Evolutionary conservation across 2,888 invertebrate species (phyloP).

Genomic region (Gastrophysa polygoni): DNA sequence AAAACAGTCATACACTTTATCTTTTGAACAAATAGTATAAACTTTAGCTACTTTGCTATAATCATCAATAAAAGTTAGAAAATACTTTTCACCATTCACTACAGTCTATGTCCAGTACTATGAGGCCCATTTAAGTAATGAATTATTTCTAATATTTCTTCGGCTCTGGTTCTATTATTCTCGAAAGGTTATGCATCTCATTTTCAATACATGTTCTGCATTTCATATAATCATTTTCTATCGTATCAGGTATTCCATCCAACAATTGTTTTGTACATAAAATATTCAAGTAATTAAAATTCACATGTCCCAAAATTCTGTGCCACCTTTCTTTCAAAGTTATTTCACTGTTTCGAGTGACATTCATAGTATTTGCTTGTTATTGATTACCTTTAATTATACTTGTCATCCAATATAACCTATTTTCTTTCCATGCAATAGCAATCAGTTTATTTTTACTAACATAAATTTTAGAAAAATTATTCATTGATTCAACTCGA

Average conservation of each 20-base stretch:
- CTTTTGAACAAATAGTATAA: slow-evolving; percentile 31
- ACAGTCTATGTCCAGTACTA: background rate
- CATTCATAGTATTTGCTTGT: background rate
- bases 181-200: background rate
- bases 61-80: slow-evolving; percentile 28
- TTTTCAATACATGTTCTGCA: background rate
- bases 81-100: background rate
- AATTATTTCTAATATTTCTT: slow-evolving; percentile 5
- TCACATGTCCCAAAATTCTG: background rate
- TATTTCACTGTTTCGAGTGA: background rate
- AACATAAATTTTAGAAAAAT: background rate
- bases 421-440: background rate
- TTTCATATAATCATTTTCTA: background rate
- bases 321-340: background rate
- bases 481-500: background rate
- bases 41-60: slow-evolving; percentile 32
- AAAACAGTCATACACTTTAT: slow-evolving; percentile 31
- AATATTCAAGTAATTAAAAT: background rate
- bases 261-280: background rate
- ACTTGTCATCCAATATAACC: background rate
- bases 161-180: background rate
- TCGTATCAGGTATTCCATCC: background rate
- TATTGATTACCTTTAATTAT: too few relatives aligned
- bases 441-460: background rate
- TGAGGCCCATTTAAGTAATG: slow-evolving; percentile 5